These are phyloP conservation scores for Lichenostomus cassidix DNA, from an alignment of 2,113 vertebrate species.

Conservation along the genomic window DNA sequence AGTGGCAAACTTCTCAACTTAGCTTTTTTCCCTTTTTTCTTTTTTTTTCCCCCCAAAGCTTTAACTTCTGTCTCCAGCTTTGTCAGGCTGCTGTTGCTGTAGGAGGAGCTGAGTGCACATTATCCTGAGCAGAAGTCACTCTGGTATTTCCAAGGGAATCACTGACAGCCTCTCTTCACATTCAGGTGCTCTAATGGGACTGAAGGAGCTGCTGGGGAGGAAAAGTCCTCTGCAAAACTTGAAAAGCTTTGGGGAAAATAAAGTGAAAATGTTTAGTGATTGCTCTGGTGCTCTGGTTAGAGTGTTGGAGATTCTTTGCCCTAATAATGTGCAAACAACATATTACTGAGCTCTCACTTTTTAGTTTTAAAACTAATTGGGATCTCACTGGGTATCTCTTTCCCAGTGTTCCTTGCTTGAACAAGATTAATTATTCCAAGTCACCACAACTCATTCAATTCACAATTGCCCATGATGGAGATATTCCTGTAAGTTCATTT, in stretches of 20 bases:
- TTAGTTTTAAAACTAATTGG: background rate
- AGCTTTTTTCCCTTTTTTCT: background rate
- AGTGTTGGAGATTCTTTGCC: background rate
- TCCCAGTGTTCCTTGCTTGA: background rate
- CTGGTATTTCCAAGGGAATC: background rate
- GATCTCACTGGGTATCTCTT: background rate
- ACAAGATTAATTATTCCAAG: background rate
- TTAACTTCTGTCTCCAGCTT: background rate
- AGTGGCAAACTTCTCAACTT: background rate
- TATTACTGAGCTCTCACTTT: background rate
- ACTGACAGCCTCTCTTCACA: background rate
- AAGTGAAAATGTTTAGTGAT: background rate
- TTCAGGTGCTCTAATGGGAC: background rate
- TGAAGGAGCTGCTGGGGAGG: background rate
- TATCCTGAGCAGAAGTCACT: background rate
- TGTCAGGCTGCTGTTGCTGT: background rate
- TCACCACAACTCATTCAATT: background rate
- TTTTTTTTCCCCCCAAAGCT: background rate
- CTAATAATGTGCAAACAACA: background rate
- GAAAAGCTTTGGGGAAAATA: background rate
- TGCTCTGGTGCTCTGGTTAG: background rate
- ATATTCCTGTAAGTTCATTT: background rate
- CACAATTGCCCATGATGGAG: background rate
- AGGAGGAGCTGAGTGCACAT: background rate
- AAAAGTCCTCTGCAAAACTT: background rate